Conservation (phyloP, 2,797 vertebrate species). For the Labroides dimidiatus region DNA sequence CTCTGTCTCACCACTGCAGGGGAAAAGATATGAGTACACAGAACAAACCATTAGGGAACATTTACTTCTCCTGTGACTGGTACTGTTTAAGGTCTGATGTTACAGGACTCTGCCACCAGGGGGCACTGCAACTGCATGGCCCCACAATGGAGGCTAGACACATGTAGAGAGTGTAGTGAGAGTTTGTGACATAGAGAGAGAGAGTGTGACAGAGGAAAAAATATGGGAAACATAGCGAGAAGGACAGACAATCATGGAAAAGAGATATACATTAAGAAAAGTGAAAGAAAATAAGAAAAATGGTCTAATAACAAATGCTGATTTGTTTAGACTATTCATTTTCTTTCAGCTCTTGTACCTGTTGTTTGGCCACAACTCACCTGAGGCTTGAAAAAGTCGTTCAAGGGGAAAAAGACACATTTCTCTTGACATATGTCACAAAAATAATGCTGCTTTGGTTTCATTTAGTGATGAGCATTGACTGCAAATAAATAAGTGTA, state of each 20-base stretch:
- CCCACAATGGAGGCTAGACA: background rate
- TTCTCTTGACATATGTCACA: background rate
- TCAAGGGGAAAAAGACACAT: background rate
- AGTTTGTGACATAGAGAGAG: slow-evolving; percentile 51
- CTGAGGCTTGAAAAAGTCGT: background rate
- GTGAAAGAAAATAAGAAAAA: background rate
- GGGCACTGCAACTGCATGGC: slow-evolving; percentile 77
- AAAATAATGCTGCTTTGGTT: background rate
- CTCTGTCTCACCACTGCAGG: background rate
- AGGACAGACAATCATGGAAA: slow-evolving; percentile 22
- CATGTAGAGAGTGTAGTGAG: slow-evolving; percentile 17
- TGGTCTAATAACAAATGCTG: no score
- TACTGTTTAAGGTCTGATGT: slow-evolving; percentile 14
- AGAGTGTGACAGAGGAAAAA: slow-evolving; percentile 42
- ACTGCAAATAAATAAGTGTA: background rate
- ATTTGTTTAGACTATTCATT: no score
- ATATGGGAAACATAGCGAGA: slow-evolving; percentile 20
- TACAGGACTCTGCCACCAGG: slow-evolving; percentile 53
- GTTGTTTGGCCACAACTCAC: background rate
- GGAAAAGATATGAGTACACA: background rate
- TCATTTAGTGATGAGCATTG: background rate
- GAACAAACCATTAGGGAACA: background rate
- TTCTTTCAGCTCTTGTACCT: background rate
- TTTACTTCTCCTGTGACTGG: background rate
- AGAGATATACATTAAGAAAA: slow-evolving; percentile 4